These are phyloP conservation scores for Aegotheles bennettii DNA, from an alignment of 2,113 vertebrate genomes.

Conservation along the genomic window DNA sequence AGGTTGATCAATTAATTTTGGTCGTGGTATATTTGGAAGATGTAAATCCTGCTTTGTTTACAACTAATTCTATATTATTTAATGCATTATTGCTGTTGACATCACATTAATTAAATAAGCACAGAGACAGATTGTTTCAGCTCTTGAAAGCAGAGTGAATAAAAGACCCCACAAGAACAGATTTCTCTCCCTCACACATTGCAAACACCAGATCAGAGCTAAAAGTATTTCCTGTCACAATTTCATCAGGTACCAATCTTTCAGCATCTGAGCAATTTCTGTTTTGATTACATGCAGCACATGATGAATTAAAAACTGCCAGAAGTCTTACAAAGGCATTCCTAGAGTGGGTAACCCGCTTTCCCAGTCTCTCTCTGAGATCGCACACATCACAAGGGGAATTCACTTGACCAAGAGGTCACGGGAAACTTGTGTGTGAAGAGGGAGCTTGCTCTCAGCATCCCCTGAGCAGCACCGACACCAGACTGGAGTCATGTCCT, in stretches of 20 bases:
- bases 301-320: conserved; percentile 5
- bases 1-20: conserved; percentile 29
- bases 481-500: neutral
- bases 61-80: conserved; percentile 41
- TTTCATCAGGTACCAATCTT: conserved; percentile 47
- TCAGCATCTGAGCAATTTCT: conserved; percentile 45
- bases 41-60: conserved; percentile 55
- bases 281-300: conserved; percentile 7
- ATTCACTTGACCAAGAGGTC: neutral
- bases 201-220: conserved; percentile 38
- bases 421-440: neutral
- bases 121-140: conserved; percentile 53
- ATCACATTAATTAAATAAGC: conserved; percentile 58
- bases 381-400: neutral
- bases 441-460: neutral
- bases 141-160: conserved; percentile 36
- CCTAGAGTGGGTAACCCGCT: fast-evolving
- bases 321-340: neutral
- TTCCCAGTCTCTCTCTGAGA: neutral
- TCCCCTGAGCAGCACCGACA: neutral
- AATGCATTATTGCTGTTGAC: conserved; percentile 52
- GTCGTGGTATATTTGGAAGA: conserved; percentile 11
- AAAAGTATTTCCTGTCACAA: conserved; percentile 47
- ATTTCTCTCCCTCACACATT: conserved; percentile 46
- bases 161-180: conserved; percentile 55